Base-by-base conservation (phyloP, 1,140 invertebrate species). In the Drosophila melanogaster region DNA sequence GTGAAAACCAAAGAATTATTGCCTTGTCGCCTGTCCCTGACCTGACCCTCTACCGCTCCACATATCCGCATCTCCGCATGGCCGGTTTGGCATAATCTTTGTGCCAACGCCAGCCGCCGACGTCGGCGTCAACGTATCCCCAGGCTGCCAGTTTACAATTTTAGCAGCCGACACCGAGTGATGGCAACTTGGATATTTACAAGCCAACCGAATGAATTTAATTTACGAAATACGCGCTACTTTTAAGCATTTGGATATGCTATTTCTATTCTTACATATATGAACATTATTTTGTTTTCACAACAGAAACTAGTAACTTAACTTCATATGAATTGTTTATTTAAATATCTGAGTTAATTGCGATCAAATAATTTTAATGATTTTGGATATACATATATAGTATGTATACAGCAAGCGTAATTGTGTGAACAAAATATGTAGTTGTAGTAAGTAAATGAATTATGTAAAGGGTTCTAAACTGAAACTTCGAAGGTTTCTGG, bases 1-100 rank as follows among this genome's bases (percentile, higher is more conserved):
- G 79, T 79, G 73, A 77, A 87, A 84, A 84, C 84, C 77, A 73
- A 87, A 84, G 84, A 87, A 89, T 87, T 89, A 87, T 87, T 83
- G 84, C 73, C 72, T 56, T 77, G 71, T 79, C 72, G 76, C 84
- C 60, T 77, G 71, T 83, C 79, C 79, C 84, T 87, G 84, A 89
- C 84, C 84, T 81, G 79, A 62, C 44, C 62, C 69, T 54, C 49
- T 44, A 22, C 62, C 66, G 62, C 62, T 69, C 44, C 22, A 24
- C 17, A 19, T 4, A 0, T 4, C 41, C 43, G 22, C 19, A 22
- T 44, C 43, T 47, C 22, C 44, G 24, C 46, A 49, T 49, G 46
- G 46, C 46, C 50, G 14, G 30, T 14, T 17, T 37, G 51, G 53
- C 65, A 53, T 65, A 75, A 75, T 74, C 72, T 75, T 74, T 74